A percentile compares a stretch with the other conserved stretches of the same genome.
phyloP scores from a whole-genome alignment of 2,888 invertebrate genomes.

The Cartodere bifasciata region DNA sequence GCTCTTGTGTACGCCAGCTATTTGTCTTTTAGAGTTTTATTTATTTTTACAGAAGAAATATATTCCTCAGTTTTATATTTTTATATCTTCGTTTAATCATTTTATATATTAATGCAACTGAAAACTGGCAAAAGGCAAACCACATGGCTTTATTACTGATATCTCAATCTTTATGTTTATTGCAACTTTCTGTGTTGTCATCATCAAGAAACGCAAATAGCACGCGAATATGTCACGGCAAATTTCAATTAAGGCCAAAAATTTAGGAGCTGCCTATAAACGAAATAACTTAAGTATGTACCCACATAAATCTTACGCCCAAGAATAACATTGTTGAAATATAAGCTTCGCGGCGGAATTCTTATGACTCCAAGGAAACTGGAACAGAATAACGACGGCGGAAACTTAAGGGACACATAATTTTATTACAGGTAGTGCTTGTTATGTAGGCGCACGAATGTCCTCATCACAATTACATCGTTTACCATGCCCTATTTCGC shows the following conservation, averaged over 20 bases:
- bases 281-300: constrained; percentile 23
- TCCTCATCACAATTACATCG: constrained; percentile 20
- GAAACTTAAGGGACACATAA: constrained; percentile 22
- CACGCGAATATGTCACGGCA: constrained; percentile 19
- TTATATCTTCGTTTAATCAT: too few species aligned
- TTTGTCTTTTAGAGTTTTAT: too few species aligned
- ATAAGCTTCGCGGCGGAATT: constrained; percentile 17
- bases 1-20: too few species aligned
- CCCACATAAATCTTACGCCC: constrained; percentile 24
- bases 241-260: constrained; percentile 28
- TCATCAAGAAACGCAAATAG: constrained; percentile 4
- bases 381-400: constrained; percentile 20
- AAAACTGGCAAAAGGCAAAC: too few species aligned
- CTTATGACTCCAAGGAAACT: constrained; percentile 20
- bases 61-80: too few species aligned
- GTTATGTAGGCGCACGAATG: constrained; percentile 19
- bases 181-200: constrained; percentile 8
- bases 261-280: constrained; percentile 25
- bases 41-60: too few species aligned
- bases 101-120: too few species aligned
- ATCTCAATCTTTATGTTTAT: too few species aligned
- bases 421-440: constrained; percentile 23
- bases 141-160: too few species aligned
- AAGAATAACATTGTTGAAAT: constrained; percentile 21
- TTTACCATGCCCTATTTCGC: constrained; percentile 7